Evolutionary conservation across 2,888 invertebrate species (phyloP), one percentile per base, ranked within the genome.

Genomic region (Allacma fusca): DNA sequence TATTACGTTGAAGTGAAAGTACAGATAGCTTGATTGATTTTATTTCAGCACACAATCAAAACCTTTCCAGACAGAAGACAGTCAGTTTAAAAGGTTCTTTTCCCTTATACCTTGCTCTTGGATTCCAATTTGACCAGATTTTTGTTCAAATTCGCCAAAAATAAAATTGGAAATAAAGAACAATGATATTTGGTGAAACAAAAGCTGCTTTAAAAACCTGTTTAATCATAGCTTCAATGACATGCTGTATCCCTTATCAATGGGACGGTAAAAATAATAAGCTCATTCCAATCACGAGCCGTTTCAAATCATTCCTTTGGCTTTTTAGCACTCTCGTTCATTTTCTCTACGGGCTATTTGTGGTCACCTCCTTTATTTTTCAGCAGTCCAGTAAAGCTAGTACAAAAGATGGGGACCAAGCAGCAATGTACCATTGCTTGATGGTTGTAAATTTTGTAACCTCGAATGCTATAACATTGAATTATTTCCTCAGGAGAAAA

Each of bases 401-500:
- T 59, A 7, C 19, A 7, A 5, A 59, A 13, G 12, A 19, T 23
- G 59, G 59, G 5, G 12, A 59, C n/a, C 59, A 59, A n/a, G 59
- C 9, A 21, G 19, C 23, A 21, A 59, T 59, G 59, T 59, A 59
- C n/a, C 59, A 59, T 23, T 59, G 59, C n/a, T n/a, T 59, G 23
- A 59, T 59, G 59, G n/a, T n/a, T 21, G 59, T 23, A 13, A 59
- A 59, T n/a, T 59, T 59, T n/a, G 19, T 59, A 13, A 59, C 59
- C 7, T 59, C 59, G 5, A 59, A 59, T n/a, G 23, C 19, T 19
- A 21, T 59, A 23, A 13, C n/a, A 7, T 21, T 59, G n/a, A 59
- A 59, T 59, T 59, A 21, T n/a, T 7, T 59, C n/a, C 5, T 59
- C 19, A 19, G 59, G n/a, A 7, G 59, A n/a, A 59, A 23, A 23